Percentiles rank a stretch among this genome's conserved stretches.
phyloP scores from a whole-genome alignment of 2,113 vertebrate genomes.

The Pseudolaguvia tuberculata region DNA sequence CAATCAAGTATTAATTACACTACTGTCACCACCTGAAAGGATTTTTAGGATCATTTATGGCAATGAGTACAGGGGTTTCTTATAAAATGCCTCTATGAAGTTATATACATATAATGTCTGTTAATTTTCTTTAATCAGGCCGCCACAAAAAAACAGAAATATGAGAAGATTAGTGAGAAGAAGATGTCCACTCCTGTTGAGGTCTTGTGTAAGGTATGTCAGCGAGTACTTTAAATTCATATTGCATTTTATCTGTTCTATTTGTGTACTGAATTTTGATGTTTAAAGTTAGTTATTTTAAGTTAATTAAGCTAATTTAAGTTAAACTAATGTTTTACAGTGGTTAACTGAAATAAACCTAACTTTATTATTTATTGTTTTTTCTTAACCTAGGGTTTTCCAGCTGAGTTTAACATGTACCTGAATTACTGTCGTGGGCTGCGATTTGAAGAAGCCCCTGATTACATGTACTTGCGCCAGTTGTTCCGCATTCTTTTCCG shows the following conservation, averaged over 20 bases:
- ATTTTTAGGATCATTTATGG: no score
- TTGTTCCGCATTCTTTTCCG: constrained; percentile 99
- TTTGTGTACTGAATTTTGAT: no score
- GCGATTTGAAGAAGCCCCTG: constrained; percentile 97
- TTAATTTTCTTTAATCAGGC: constrained; percentile 75
- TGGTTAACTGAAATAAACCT: no score
- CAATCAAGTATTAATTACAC: no score
- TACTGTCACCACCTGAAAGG: no score
- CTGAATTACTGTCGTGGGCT: constrained; percentile 99
- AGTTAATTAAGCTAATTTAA: no score
- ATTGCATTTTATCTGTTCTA: no score
- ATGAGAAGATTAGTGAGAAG: constrained; percentile 99
- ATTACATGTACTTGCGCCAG: constrained; percentile 99
- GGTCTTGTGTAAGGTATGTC: constrained; percentile 96
- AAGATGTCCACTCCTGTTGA: constrained; percentile 99
- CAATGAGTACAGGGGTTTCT: no score
- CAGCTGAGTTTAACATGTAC: constrained; percentile 99
- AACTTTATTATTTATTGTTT: background rate
- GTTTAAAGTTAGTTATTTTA: no score
- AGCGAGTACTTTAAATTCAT: background rate
- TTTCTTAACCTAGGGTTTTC: constrained; percentile 79
- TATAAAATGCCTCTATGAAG: no score
- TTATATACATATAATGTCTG: constrained; percentile 29
- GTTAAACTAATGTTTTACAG: background rate
- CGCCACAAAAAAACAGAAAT: constrained; percentile 99